Conservation (phyloP, 2,888 invertebrate genomes). For the Uropetala carovei region DNA sequence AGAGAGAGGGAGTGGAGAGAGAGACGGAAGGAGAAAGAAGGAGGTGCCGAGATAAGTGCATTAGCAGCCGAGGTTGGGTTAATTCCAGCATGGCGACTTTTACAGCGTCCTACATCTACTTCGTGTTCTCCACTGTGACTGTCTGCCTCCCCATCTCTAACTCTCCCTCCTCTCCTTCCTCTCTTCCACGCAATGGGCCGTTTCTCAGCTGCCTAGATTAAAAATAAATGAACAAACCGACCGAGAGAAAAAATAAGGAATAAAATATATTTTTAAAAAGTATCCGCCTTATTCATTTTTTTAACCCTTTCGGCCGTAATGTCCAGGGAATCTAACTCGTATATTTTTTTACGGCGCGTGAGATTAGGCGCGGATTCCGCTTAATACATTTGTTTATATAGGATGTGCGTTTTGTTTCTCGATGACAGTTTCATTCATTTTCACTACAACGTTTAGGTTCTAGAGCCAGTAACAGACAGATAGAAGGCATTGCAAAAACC, state of each 20-base stretch:
- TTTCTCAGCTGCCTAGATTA: background rate
- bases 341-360: background rate
- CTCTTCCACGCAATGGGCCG: background rate
- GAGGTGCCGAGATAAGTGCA: slow-evolving; percentile 23
- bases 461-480: too few relatives aligned
- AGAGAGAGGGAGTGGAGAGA: background rate
- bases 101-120: slow-evolving; percentile 22
- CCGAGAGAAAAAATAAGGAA: background rate
- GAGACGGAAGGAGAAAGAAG: slow-evolving; percentile 4
- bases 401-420: background rate
- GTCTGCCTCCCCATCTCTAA: background rate
- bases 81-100: slow-evolving; percentile 16
- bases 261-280: too few relatives aligned
- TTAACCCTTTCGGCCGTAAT: background rate
- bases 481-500: too few relatives aligned
- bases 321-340: background rate
- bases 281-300: background rate
- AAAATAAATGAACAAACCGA: background rate
- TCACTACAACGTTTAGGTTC: too few relatives aligned
- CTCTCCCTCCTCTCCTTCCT: too few relatives aligned
- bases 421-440: too few relatives aligned
- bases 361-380: background rate
- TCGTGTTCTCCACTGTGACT: background rate
- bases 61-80: slow-evolving; percentile 5
- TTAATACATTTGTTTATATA: slow-evolving; percentile 3